Percentiles rank a stretch among this genome's conserved stretches.
phyloP scores from a whole-genome alignment of 2,113 vertebrate species.

The Atractosteus spatula region DNA sequence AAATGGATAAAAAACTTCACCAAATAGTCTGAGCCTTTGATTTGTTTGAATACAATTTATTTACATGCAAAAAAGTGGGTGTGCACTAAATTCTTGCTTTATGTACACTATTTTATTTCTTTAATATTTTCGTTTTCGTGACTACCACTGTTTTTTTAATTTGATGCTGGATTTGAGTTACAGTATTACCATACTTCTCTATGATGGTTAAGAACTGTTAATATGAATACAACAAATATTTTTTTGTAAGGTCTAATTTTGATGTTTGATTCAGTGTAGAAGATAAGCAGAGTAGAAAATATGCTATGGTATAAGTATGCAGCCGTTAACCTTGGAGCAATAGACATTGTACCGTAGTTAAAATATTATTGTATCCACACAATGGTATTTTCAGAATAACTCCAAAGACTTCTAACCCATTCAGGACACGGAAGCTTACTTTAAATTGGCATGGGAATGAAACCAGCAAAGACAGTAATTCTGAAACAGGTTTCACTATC shows the following conservation, averaged over 20 bases:
- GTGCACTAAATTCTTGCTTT: too few relatives aligned
- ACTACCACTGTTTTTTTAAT: too few relatives aligned
- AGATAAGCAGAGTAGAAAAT: neutral
- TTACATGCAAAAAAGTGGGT: too few relatives aligned
- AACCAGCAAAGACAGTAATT: slow-evolving; percentile 27
- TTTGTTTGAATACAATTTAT: too few relatives aligned
- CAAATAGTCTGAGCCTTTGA: too few relatives aligned
- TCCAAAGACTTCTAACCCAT: slow-evolving; percentile 18
- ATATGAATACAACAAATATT: too few relatives aligned
- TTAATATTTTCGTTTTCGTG: too few relatives aligned
- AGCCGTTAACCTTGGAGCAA: slow-evolving; percentile 6
- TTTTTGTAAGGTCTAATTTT: neutral
- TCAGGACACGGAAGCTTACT: slow-evolving; percentile 26
- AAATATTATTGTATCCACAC: neutral
- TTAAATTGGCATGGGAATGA: slow-evolving; percentile 31
- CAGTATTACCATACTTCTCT: too few relatives aligned
- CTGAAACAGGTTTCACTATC: slow-evolving; percentile 27
- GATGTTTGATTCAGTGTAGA: neutral
- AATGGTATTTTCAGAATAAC: slow-evolving; percentile 23
- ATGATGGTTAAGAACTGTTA: too few relatives aligned
- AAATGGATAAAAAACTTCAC: too few relatives aligned
- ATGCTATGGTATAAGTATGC: slow-evolving; percentile 1
- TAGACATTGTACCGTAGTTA: neutral
- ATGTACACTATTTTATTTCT: too few relatives aligned
- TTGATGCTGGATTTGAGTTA: too few relatives aligned